A percentile compares a stretch with the other conserved stretches of the same genome.
Conservation (phyloP, 2,113 vertebrate genomes). For the Cichladusa arquata region DNA sequence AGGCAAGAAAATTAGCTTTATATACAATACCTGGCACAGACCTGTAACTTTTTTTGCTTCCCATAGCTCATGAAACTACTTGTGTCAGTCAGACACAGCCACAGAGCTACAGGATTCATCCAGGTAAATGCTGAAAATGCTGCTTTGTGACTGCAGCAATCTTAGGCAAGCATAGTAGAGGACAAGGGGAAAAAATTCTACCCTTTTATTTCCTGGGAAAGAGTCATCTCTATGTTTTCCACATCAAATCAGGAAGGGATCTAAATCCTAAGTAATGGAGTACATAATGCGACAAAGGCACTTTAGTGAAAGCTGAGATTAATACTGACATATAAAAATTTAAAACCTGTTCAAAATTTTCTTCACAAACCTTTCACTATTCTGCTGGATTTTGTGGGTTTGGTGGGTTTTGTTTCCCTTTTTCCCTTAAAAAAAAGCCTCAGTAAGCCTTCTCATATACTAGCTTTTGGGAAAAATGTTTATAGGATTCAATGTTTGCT, state of each 20-base stretch:
- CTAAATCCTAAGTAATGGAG: slow-evolving; percentile 19
- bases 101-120: background rate
- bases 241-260: background rate
- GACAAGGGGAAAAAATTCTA: background rate
- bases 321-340: background rate
- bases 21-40: background rate
- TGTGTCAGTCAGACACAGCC: background rate
- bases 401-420: background rate
- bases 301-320: slow-evolving; percentile 15
- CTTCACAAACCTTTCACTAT: background rate
- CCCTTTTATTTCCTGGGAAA: slow-evolving; percentile 14
- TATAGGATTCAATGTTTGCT: background rate
- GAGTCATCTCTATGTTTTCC: background rate
- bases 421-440: background rate
- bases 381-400: background rate
- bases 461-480: background rate
- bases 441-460: background rate
- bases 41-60: background rate
- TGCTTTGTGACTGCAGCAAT: background rate
- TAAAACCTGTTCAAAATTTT: background rate
- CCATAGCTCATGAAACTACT: background rate
- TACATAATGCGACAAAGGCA: background rate
- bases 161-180: background rate
- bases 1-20: background rate
- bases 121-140: background rate